Conservation (phyloP, 2,888 invertebrate species). For the Cordilura impudica region DNA sequence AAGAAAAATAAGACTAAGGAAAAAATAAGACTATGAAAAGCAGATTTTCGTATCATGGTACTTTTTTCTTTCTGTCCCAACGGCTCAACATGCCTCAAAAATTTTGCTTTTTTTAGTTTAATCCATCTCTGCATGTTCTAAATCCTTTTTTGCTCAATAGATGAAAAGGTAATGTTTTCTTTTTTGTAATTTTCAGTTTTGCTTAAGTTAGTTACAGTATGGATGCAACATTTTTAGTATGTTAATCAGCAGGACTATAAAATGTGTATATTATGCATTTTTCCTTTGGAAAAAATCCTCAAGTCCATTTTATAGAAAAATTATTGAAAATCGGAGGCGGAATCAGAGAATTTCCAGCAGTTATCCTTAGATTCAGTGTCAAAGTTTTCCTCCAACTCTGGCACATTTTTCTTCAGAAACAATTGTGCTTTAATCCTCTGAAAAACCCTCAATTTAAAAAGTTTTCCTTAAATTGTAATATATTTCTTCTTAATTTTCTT, state of each 20-base stretch:
- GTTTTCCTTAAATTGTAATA: too few species aligned
- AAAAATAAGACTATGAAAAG: conserved; percentile 16
- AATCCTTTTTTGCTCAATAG: conserved; percentile 44
- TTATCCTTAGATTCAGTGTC: too few species aligned
- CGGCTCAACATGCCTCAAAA: conserved; percentile 52
- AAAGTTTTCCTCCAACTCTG: too few species aligned
- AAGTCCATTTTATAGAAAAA: too few species aligned
- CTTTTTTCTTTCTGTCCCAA: background rate
- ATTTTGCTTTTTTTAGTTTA: conserved; percentile 1
- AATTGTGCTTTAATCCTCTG: too few species aligned
- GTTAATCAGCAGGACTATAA: conserved; percentile 38
- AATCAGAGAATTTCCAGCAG: too few species aligned
- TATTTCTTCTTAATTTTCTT: too few species aligned
- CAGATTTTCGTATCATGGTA: background rate
- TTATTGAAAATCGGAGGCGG: too few species aligned
- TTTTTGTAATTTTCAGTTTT: background rate
- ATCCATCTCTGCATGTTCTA: conserved; percentile 13
- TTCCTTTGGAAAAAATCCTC: too few species aligned
- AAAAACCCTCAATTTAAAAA: too few species aligned
- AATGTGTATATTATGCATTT: too few species aligned
- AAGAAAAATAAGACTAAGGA: background rate
- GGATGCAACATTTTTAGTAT: conserved; percentile 7
- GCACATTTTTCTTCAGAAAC: too few species aligned
- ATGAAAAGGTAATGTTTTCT: background rate
- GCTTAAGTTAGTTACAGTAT: conserved; percentile 36